These are phyloP conservation scores for Aldrovandia affinis DNA, from an alignment of 2,797 vertebrate species.

Conservation along the genomic window DNA sequence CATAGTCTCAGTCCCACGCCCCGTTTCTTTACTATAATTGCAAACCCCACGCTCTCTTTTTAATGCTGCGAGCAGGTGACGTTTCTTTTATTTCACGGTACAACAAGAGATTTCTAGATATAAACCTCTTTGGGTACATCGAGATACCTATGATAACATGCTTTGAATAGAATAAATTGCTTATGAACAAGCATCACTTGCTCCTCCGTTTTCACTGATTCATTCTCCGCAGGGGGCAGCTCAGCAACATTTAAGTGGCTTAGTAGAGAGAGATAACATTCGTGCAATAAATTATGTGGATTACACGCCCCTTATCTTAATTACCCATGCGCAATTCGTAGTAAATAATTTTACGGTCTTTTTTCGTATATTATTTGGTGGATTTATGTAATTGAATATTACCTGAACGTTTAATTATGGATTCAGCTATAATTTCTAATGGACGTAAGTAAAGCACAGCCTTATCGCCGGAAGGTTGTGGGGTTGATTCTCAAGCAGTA, in stretches of 20 bases:
- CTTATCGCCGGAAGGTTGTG: not conserved
- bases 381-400: not conserved
- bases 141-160: constrained; percentile 21
- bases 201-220: constrained; percentile 22
- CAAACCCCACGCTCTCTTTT: not conserved
- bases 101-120: not conserved
- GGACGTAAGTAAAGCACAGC: not conserved
- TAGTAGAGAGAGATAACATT: constrained; percentile 41
- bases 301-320: constrained; percentile 42
- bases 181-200: constrained; percentile 28
- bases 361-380: not conserved
- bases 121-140: constrained; percentile 1
- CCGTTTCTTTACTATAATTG: not conserved
- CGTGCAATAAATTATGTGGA: constrained; percentile 31
- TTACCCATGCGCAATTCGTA: constrained; percentile 38
- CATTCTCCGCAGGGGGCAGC: constrained; percentile 30
- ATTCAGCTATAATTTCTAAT: not conserved
- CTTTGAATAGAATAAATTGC: constrained; percentile 33
- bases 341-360: constrained; percentile 42
- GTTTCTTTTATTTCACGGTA: constrained; percentile 9
- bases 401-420: constrained; percentile 18
- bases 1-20: constrained; percentile 1
- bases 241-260: constrained; percentile 29
- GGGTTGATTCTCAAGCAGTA: not conserved
- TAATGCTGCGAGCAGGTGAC: constrained; percentile 14